Conservation (phyloP, 2,888 invertebrate species). For the Alitta virens region DNA sequence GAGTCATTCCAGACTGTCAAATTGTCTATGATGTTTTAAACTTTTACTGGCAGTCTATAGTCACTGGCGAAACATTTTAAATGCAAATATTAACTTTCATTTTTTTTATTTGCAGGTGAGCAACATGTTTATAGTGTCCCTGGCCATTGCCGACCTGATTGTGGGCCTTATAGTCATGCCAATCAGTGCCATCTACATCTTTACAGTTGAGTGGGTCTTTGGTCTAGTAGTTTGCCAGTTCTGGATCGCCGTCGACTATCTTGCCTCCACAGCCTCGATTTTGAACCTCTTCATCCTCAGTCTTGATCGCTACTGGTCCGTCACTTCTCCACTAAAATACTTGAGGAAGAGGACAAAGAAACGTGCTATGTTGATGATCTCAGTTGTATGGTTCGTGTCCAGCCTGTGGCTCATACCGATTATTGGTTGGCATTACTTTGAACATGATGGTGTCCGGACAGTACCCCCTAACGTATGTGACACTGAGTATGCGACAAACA, state of each 20-base stretch:
- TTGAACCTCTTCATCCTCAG: constrained; percentile 61
- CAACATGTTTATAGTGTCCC: constrained; percentile 61
- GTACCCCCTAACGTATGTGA: constrained; percentile 56
- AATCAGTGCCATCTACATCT: constrained; percentile 59
- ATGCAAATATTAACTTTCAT: no score
- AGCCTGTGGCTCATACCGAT: constrained; percentile 60
- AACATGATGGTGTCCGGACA: constrained; percentile 44
- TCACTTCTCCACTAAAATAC: constrained; percentile 60
- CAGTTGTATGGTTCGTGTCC: constrained; percentile 59
- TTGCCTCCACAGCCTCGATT: constrained; percentile 64
- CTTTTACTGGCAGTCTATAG: no score
- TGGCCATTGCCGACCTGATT: constrained; percentile 60
- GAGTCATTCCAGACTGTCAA: no score
- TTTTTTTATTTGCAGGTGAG: constrained; percentile 58
- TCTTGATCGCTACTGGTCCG: constrained; percentile 60
- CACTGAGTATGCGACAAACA: constrained; percentile 60
- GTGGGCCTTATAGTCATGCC: constrained; percentile 62
- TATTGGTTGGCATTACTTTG: constrained; percentile 59
- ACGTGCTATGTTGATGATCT: constrained; percentile 60
- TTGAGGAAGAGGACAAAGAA: constrained; percentile 59
- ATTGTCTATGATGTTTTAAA: no score
- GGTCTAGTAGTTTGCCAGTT: constrained; percentile 62
- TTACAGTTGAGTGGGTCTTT: constrained; percentile 58
- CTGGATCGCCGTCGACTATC: constrained; percentile 64
- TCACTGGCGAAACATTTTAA: no score